Evolutionary conservation across 35 echinoderm and acorn worm species (phyloP).

Genomic region (Holothuria glaberrima): DNA sequence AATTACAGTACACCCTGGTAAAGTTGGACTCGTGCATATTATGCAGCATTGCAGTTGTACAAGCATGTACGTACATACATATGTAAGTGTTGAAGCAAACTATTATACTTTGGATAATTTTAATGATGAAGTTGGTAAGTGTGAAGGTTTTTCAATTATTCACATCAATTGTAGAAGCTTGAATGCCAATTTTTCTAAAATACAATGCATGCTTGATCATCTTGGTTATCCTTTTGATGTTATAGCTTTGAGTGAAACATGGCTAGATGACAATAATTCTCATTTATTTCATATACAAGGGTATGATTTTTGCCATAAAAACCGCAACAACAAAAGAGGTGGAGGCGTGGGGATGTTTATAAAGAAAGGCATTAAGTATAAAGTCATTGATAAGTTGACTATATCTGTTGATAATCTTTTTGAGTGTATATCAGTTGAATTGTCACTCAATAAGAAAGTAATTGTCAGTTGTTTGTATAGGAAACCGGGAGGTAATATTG

Average conservation of each 20-base stretch:
- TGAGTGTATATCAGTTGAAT: conserved; percentile 14
- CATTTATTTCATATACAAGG: too few relatives aligned
- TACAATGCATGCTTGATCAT: not conserved
- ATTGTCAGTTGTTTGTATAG: not conserved
- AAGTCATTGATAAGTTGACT: conserved; percentile 9
- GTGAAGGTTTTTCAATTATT: conserved; percentile 6
- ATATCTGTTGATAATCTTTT: conserved; percentile 9
- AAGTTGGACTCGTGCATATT: too few relatives aligned
- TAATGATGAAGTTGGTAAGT: too few relatives aligned
- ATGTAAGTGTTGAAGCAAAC: not conserved
- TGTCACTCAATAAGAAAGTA: conserved; percentile 19
- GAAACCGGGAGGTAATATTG: conserved; percentile 1
- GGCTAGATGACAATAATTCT: too few relatives aligned
- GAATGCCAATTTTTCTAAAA: conserved; percentile 16
- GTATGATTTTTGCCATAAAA: conserved; percentile 2
- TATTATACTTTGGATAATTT: conserved; percentile 22
- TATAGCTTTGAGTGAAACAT: not conserved
- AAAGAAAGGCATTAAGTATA: conserved; percentile 8
- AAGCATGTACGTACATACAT: too few relatives aligned
- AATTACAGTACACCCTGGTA: too few relatives aligned
- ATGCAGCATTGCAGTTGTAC: too few relatives aligned
- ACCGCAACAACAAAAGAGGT: conserved; percentile 10
- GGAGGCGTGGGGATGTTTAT: conserved; percentile 22
- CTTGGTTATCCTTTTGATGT: not conserved
- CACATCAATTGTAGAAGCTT: not conserved